Evolutionary conservation across 2,888 invertebrate genomes (phyloP).

Genomic region (Drosophila pullipes): DNA sequence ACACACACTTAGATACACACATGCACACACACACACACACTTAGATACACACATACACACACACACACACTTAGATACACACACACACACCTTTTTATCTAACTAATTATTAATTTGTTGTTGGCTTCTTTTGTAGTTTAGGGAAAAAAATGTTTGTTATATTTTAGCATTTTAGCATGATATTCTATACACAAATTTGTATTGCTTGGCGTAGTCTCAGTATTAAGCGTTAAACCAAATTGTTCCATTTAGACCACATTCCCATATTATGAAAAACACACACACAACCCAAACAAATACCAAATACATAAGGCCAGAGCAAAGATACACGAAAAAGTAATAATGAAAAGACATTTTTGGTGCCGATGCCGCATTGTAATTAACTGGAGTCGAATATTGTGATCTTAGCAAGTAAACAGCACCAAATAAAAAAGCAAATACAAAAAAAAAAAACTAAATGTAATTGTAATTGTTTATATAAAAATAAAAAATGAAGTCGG

Average conservation of each 20-base stretch:
- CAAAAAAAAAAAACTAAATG: background rate
- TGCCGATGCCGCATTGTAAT: constrained; percentile 42
- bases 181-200: constrained; percentile 16
- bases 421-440: constrained; percentile 40
- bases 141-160: constrained; percentile 23
- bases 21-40: background rate
- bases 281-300: background rate
- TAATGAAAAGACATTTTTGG: constrained; percentile 26
- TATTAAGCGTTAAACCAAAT: constrained; percentile 75
- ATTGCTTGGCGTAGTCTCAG: constrained; percentile 46
- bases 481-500: constrained; percentile 13
- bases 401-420: constrained; percentile 66
- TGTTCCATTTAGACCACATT: constrained; percentile 29
- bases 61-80: background rate
- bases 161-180: constrained; percentile 15
- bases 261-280: constrained; percentile 6
- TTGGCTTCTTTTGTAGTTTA: constrained; percentile 20
- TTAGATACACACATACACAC: no score
- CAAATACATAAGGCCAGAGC: background rate
- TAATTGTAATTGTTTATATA: constrained; percentile 38
- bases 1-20: no score
- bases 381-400: constrained; percentile 65
- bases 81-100: background rate
- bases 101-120: constrained; percentile 10
- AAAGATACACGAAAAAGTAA: constrained; percentile 20